Evolutionary conservation across 2,113 vertebrate genomes (phyloP).

Genomic region (Lepus europaeus): DNA sequence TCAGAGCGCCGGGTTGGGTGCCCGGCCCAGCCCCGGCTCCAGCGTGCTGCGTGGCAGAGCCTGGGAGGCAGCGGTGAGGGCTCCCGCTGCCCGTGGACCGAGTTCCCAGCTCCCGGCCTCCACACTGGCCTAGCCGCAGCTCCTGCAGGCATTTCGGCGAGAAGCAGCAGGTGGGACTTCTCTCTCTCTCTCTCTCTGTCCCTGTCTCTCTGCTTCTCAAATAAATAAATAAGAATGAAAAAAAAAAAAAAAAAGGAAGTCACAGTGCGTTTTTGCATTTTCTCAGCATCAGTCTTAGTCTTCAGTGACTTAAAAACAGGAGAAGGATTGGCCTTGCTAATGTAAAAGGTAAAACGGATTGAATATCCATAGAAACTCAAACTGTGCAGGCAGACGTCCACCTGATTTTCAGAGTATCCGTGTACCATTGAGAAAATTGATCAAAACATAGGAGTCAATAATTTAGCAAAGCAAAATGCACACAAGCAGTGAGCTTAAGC

Average conservation of each 20-base stretch:
- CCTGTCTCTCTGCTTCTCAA: not conserved
- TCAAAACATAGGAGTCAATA: slow-evolving; percentile 35
- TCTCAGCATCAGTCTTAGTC: not conserved
- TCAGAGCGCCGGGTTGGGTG: no score
- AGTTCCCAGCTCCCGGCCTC: no score
- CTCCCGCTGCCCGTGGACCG: no score
- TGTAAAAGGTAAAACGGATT: not conserved
- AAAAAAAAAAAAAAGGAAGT: not conserved
- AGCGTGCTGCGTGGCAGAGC: no score
- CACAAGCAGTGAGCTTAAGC: not conserved
- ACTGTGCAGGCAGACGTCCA: not conserved
- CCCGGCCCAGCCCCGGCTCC: no score
- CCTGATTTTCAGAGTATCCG: not conserved
- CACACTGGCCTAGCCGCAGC: no score
- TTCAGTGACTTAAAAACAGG: not conserved
- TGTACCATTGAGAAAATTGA: not conserved
- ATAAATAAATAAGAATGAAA: not conserved
- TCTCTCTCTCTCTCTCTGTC: no score
- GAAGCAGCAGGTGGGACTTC: no score
- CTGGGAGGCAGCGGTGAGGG: no score
- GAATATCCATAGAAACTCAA: slow-evolving; percentile 3
- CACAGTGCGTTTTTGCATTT: not conserved
- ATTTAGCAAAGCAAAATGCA: not conserved
- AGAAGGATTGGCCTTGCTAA: not conserved
- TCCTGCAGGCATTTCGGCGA: no score